These are phyloP conservation scores for Trididemnum nubilum DNA, from an alignment of 23 tunicate species.

Conservation along the genomic window DNA sequence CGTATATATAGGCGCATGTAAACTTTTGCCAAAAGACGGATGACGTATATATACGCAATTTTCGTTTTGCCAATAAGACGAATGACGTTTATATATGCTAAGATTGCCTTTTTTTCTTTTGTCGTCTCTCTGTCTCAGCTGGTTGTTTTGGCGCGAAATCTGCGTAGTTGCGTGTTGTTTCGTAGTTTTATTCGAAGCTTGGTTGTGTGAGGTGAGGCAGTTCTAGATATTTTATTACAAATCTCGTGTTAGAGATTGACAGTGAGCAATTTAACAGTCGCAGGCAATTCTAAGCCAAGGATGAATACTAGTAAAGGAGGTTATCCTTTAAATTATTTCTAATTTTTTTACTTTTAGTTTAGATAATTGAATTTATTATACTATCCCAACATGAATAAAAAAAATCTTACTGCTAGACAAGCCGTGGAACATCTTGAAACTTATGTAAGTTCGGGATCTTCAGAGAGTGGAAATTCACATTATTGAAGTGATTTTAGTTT, in stretches of 20 bases:
- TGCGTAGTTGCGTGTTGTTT: constrained; percentile 34
- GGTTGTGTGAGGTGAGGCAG: constrained; percentile 34
- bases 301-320: constrained; percentile 13
- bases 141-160: constrained; percentile 34
- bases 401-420: constrained; percentile 20
- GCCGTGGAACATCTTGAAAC: constrained; percentile 18
- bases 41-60: constrained; percentile 19
- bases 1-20: constrained; percentile 6
- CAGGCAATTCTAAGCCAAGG: too few species aligned
- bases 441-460: constrained; percentile 25
- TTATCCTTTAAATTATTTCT: too few species aligned
- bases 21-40: constrained; percentile 7
- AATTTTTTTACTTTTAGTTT: too few species aligned
- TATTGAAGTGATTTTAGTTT: constrained; percentile 16
- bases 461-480: constrained; percentile 17
- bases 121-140: constrained; percentile 31
- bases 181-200: constrained; percentile 31
- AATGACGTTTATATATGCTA: constrained; percentile 21
- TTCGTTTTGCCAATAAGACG: background rate
- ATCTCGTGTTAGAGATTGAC: constrained; percentile 9
- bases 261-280: too few species aligned
- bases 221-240: constrained; percentile 24
- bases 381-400: constrained; percentile 18
- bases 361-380: too few species aligned
- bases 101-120: constrained; percentile 25